phyloP scores from a whole-genome alignment of 2,113 vertebrate genomes.

The Tiliqua scincoides region DNA sequence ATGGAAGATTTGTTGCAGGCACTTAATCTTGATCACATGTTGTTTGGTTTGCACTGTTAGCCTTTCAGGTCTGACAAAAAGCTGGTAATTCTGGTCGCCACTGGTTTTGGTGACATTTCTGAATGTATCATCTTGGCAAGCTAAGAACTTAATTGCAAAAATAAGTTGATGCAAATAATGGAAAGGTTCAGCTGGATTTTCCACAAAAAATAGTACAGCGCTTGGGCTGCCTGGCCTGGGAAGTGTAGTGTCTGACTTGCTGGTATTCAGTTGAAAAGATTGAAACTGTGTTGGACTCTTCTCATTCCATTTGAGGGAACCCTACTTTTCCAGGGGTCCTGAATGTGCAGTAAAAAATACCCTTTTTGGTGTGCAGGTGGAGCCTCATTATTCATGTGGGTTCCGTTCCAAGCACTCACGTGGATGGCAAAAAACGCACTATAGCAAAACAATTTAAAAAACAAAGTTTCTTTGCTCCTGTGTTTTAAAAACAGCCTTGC shows the following conservation, averaged over 20 bases:
- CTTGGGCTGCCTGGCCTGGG: neutral
- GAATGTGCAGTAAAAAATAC: no score
- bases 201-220: neutral
- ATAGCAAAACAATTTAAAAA: no score
- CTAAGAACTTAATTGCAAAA: neutral
- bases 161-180: neutral
- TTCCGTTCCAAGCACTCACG: no score
- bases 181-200: neutral
- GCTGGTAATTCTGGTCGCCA: neutral
- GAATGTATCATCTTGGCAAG: neutral
- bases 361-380: no score
- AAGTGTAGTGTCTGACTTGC: neutral
- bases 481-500: no score
- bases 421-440: no score
- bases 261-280: neutral
- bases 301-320: no score
- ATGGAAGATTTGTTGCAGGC: neutral
- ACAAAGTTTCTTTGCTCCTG: no score
- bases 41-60: neutral
- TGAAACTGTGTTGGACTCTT: no score
- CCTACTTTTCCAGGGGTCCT: no score
- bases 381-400: no score
- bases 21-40: neutral
- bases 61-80: neutral
- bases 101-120: neutral